Evolutionary conservation across 2,888 invertebrate species (phyloP), one percentile per base, ranked within the genome.

Genomic region (Agonopterix arenella): DNA sequence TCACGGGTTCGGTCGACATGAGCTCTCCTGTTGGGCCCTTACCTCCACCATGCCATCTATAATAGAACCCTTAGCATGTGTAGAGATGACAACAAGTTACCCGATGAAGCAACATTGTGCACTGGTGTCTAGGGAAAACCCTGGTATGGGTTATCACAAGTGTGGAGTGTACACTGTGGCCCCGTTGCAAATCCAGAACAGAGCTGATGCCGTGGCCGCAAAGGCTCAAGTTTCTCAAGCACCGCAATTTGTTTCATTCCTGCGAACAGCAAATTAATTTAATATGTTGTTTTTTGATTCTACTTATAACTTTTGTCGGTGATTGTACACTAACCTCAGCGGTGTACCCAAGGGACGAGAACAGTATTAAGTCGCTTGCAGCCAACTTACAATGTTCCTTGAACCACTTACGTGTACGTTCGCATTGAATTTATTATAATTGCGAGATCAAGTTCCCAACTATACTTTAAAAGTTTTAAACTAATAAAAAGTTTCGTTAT

Each of bases 391-490:
- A 70, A 38, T 38, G 43, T 50, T 50, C 46, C 64, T 62, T 62
- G 57, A 60, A 59, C 60, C 60, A 64, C 59, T 64, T 58, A 59
- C 60, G 61, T 52, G 50, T 61, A 55, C 56, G 61, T 60, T 54
- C 59, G 56, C 59, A 54, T 60, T 62, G 56, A 66, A 74, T 75
- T 76, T 75, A 76, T 76, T 75, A 69, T 73, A 73, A 76, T 75
- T 75, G 74, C 68, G 56, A 58, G 55, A 62, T 59, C 61, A 9
- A 40, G 10, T 40, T 55, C 45, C 48, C 37, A 46, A 44, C 46
- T 45, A 47, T 45, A 41, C 43, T 13, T 41, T 40, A 37, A 38
- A 58, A 64, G 37, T 48, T 46, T 4, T 11, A 8, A 38, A 11
- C 28, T 48, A 36, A 43, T 43, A 43, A 11, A 42, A 48, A 38